Evolutionary conservation across 1,140 invertebrate genomes (phyloP).

Genomic region (Drosophila suzukii): DNA sequence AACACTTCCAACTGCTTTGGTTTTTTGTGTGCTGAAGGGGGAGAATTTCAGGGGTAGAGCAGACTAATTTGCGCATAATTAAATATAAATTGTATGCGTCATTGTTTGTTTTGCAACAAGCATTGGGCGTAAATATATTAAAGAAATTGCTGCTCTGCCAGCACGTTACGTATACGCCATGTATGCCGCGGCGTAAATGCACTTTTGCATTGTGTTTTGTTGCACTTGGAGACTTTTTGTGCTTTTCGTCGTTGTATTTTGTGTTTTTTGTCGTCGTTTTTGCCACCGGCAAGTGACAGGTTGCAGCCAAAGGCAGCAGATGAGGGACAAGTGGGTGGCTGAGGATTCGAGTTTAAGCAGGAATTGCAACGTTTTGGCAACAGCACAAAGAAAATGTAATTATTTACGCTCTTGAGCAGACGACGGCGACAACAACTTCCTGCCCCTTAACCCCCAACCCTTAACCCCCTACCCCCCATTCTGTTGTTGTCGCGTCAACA

Average conservation of each 20-base stretch:
- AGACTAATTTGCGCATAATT: constrained; percentile 82
- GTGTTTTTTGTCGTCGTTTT: constrained; percentile 1
- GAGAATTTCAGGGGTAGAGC: constrained; percentile 7
- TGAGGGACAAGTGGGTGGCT: constrained; percentile 17
- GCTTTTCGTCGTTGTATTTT: background rate
- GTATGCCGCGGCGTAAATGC: constrained; percentile 41
- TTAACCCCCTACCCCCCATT: background rate
- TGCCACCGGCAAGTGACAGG: constrained; percentile 64
- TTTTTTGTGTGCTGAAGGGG: constrained; percentile 48
- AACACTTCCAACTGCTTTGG: constrained; percentile 70
- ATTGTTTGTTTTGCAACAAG: constrained; percentile 76
- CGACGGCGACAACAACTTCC: constrained; percentile 55
- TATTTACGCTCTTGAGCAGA: constrained; percentile 80
- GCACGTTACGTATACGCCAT: constrained; percentile 65
- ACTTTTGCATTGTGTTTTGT: constrained; percentile 1
- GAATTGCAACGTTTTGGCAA: constrained; percentile 78
- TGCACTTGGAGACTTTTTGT: constrained; percentile 5
- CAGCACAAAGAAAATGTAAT: constrained; percentile 81
- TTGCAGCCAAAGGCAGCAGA: constrained; percentile 29
- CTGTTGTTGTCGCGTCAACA: constrained; percentile 77
- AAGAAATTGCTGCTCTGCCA: constrained; percentile 67
- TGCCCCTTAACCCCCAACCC: background rate
- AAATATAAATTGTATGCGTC: constrained; percentile 81
- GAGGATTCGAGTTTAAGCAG: constrained; percentile 35
- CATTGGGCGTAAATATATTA: constrained; percentile 83